These are phyloP conservation scores for Aporrectodea caliginosa DNA, from an alignment of 1,140 invertebrate species.

Conservation along the genomic window DNA sequence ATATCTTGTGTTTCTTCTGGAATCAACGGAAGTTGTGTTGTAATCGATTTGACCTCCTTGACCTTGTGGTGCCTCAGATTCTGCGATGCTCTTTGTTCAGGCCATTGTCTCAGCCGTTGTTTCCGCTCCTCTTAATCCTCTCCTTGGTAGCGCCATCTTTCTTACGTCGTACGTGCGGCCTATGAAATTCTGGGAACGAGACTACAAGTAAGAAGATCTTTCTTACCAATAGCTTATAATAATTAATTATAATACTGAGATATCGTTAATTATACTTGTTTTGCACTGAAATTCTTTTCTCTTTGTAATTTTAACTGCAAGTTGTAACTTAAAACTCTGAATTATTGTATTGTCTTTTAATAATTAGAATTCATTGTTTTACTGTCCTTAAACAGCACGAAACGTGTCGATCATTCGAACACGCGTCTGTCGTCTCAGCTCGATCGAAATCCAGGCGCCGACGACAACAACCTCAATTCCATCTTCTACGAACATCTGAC, in stretches of 20 bases:
- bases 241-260: no score
- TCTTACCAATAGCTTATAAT: no score
- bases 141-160: constrained; percentile 84
- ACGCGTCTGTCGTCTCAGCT: constrained; percentile 90
- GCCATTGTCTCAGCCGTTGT: constrained; percentile 84
- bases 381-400: constrained; percentile 68
- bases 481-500: constrained; percentile 99
- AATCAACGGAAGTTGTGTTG: no score
- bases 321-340: no score
- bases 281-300: no score
- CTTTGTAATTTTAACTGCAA: no score
- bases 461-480: constrained; percentile 98
- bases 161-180: constrained; percentile 94
- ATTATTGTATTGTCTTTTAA: no score
- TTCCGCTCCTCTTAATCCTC: constrained; percentile 68
- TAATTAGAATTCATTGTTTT: no score
- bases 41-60: no score
- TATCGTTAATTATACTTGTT: no score
- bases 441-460: constrained; percentile 84
- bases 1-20: no score
- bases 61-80: constrained; percentile 63
- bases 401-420: constrained; percentile 94
- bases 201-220: no score
- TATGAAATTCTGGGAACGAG: constrained; percentile 98
- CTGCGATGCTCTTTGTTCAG: constrained; percentile 94